Conservation (phyloP, 1,140 invertebrate species). For the Hylaeus volcanicus region DNA sequence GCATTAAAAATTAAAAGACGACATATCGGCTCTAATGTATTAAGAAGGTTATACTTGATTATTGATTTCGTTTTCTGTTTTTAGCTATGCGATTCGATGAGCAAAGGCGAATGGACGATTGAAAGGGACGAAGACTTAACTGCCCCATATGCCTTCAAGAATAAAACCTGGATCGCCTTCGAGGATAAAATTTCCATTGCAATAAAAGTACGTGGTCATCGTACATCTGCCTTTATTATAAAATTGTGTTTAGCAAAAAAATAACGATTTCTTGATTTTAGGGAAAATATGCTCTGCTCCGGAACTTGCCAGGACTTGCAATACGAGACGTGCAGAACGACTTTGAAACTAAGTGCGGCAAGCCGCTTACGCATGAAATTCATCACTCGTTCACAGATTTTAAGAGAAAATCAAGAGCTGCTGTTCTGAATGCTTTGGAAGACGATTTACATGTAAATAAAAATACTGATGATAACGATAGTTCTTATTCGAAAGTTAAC, state of each 20-base stretch:
- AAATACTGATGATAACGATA: background rate
- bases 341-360: conserved; percentile 70
- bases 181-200: conserved; percentile 86
- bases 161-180: conserved; percentile 88
- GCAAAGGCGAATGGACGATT: conserved; percentile 85
- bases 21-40: background rate
- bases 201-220: conserved; percentile 84
- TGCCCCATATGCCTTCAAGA: conserved; percentile 88
- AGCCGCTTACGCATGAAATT: conserved; percentile 70
- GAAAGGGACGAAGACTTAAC: conserved; percentile 90
- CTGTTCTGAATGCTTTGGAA: conserved; percentile 76
- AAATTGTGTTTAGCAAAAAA: background rate
- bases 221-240: background rate
- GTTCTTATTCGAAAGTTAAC: background rate
- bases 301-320: conserved; percentile 82
- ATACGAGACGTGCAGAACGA: conserved; percentile 75
- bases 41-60: background rate
- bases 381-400: conserved; percentile 77
- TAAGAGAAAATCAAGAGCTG: conserved; percentile 80
- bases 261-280: conserved; percentile 56
- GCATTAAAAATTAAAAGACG: too few relatives aligned
- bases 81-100: conserved; percentile 84
- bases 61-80: conserved; percentile 4
- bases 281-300: conserved; percentile 83
- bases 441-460: conserved; percentile 75